A percentile compares a stretch with the other conserved stretches of the same genome.
Conservation (phyloP, 1,140 invertebrate genomes). For the Drosophila seguyi region DNA sequence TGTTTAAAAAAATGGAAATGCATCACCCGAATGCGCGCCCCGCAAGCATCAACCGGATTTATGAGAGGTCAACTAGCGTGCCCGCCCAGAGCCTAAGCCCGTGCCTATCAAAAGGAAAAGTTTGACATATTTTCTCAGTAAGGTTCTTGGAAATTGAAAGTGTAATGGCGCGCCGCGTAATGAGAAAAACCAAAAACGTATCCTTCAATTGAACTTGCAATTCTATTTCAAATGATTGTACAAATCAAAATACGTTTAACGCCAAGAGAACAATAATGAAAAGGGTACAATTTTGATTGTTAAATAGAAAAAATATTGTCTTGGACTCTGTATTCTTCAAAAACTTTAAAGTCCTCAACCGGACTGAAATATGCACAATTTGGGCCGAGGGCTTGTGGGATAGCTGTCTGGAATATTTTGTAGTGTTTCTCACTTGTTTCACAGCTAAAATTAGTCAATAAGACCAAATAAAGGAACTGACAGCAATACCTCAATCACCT, state of each 20-base stretch:
- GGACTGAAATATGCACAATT: background rate
- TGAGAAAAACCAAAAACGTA: too few relatives aligned
- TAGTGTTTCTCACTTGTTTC: background rate
- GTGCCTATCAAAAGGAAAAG: slow-evolving; percentile 6
- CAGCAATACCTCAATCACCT: slow-evolving; percentile 21
- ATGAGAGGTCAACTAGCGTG: slow-evolving; percentile 29
- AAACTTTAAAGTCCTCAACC: too few relatives aligned
- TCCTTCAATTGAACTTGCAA: too few relatives aligned
- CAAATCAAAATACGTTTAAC: too few relatives aligned
- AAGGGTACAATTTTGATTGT: too few relatives aligned
- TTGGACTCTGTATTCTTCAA: too few relatives aligned
- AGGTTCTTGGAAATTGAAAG: slow-evolving; percentile 11
- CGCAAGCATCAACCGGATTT: slow-evolving; percentile 46
- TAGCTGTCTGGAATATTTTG: background rate
- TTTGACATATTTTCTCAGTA: slow-evolving; percentile 9
- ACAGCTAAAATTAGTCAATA: slow-evolving; percentile 3
- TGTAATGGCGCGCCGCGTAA: background rate
- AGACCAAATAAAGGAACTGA: background rate
- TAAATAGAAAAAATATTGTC: too few relatives aligned
- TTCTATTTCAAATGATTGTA: too few relatives aligned
- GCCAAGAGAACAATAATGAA: too few relatives aligned
- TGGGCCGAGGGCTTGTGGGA: background rate
- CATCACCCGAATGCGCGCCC: slow-evolving; percentile 36
- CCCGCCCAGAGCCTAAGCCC: background rate
- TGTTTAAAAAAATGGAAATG: slow-evolving; percentile 58